phyloP scores from a whole-genome alignment of 2,113 vertebrate genomes.

The Pachypanchax playfairii region DNA sequence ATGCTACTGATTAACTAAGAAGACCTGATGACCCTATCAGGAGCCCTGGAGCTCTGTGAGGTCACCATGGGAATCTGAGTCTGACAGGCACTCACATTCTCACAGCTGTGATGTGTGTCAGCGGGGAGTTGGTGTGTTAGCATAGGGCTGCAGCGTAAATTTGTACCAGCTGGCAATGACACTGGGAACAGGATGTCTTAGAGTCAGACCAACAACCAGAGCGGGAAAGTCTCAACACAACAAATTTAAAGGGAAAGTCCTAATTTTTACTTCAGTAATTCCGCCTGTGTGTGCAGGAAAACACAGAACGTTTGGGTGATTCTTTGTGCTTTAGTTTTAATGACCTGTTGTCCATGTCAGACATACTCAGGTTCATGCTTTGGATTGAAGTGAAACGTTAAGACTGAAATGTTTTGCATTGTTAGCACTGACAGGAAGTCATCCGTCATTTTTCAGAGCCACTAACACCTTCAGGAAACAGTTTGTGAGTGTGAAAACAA shows the following conservation, averaged over 20 bases:
- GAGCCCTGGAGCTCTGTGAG: background rate
- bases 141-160: slow-evolving; percentile 10
- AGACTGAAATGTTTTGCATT: background rate
- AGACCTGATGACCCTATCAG: slow-evolving; percentile 17
- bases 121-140: slow-evolving; percentile 31
- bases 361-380: background rate
- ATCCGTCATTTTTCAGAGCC: slow-evolving; percentile 10
- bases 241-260: slow-evolving; percentile 1
- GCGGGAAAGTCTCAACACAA: slow-evolving; percentile 12
- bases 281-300: too few species aligned
- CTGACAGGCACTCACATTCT: slow-evolving; percentile 23
- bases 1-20: background rate
- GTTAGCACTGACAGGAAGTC: slow-evolving; percentile 18
- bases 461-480: slow-evolving; percentile 20
- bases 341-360: background rate
- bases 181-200: slow-evolving; percentile 38
- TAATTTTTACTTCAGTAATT: background rate
- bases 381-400: background rate
- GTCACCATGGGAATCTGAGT: slow-evolving; percentile 33
- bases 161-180: slow-evolving; percentile 19
- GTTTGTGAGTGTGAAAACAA: slow-evolving; percentile 15
- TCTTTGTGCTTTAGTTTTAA: background rate
- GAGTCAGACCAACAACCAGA: slow-evolving; percentile 23
- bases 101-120: slow-evolving; percentile 12
- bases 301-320: too few species aligned